Evolutionary conservation across 2,888 invertebrate genomes (phyloP).

Genomic region (Sturmia bella): DNA sequence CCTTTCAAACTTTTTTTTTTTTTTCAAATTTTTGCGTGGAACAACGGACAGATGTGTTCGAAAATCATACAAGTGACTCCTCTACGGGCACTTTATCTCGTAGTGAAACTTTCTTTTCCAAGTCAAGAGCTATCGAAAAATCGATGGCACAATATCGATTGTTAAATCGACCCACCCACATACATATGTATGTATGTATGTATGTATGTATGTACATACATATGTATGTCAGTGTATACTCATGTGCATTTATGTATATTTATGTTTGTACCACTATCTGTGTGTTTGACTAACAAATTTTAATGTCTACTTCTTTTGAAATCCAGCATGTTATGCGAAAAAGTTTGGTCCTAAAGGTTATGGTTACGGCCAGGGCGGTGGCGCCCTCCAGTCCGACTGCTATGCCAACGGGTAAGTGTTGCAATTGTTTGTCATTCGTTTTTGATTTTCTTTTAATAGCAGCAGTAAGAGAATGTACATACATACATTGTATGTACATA

Average conservation of each 20-base stretch:
- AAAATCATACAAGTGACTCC: too few relatives aligned
- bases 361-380: slow-evolving; percentile 98
- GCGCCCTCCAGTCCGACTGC: slow-evolving; percentile 94
- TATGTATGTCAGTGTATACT: background rate
- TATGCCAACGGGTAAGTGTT: slow-evolving; percentile 85
- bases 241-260: background rate
- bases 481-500: background rate
- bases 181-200: background rate
- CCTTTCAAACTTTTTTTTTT: too few relatives aligned
- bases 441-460: background rate
- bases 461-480: background rate
- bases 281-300: background rate
- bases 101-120: too few relatives aligned
- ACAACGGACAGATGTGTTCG: too few relatives aligned
- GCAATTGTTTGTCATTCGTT: background rate
- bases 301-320: background rate
- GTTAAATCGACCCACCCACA: background rate
- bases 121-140: too few relatives aligned
- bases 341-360: slow-evolving; percentile 98
- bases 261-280: slow-evolving; percentile 24
- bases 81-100: too few relatives aligned
- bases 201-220: background rate
- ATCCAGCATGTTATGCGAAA: slow-evolving; percentile 95
- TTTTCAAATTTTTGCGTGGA: too few relatives aligned
- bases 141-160: too few relatives aligned